A percentile compares a stretch with the other conserved stretches of the same genome.
These are phyloP conservation scores for Bradypus variegatus DNA, from an alignment of 2,797 vertebrate species.

Conservation along the genomic window DNA sequence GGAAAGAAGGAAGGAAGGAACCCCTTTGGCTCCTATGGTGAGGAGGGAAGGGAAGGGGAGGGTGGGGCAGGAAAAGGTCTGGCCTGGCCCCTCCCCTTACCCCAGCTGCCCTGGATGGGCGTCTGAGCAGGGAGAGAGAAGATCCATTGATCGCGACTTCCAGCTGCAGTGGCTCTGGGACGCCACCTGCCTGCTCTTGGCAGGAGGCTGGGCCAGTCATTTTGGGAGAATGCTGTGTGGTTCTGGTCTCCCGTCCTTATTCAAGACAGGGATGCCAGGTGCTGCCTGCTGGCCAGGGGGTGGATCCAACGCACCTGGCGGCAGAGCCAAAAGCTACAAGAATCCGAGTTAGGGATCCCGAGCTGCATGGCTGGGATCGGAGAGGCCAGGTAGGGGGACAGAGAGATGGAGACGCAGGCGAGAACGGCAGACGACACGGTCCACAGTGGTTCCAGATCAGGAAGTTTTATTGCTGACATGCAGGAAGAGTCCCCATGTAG, in stretches of 20 bases:
- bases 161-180: neutral
- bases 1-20: constrained; percentile 24
- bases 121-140: neutral
- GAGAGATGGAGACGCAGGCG: neutral
- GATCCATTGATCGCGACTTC: neutral
- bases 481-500: constrained; percentile 94
- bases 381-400: neutral
- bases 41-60: constrained; percentile 22
- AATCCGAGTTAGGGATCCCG: neutral
- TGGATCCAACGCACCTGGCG: neutral
- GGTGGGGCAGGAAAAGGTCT: constrained; percentile 38
- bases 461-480: constrained; percentile 98
- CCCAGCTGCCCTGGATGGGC: neutral
- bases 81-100: neutral
- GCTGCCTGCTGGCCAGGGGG: neutral
- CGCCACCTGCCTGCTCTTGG: constrained; percentile 58
- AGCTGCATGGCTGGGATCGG: neutral
- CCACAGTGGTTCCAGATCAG: constrained; percentile 76
- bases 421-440: neutral
- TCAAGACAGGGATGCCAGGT: neutral
- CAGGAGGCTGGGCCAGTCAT: neutral
- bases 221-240: neutral
- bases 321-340: neutral
- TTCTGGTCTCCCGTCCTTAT: neutral
- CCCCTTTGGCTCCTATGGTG: constrained; percentile 30